Evolutionary conservation across 2,113 vertebrate genomes (phyloP).

Genomic region (Syngnathus typhle): DNA sequence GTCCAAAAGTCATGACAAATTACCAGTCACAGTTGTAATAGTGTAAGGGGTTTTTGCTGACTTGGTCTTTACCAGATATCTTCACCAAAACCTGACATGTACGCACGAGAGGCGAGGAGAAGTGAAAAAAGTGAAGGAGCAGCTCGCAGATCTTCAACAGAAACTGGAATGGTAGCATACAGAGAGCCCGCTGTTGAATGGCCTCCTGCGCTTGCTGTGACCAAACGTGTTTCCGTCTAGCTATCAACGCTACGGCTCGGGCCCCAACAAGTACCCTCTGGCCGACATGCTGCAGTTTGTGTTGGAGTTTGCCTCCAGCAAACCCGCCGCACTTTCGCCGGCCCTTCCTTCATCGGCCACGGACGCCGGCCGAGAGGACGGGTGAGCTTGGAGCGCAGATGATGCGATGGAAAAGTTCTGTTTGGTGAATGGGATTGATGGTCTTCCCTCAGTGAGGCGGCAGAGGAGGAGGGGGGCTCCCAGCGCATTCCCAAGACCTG

Average conservation of each 20-base stretch:
- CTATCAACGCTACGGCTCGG: slow-evolving; percentile 89
- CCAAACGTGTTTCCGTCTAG: slow-evolving; percentile 51
- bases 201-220: background rate
- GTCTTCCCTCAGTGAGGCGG: too few relatives aligned
- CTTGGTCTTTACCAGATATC: slow-evolving; percentile 72
- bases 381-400: slow-evolving; percentile 27
- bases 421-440: too few relatives aligned
- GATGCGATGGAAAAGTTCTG: too few relatives aligned
- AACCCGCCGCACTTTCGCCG: slow-evolving; percentile 55
- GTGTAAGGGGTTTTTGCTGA: too few relatives aligned
- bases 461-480: background rate
- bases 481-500: slow-evolving; percentile 59
- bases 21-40: too few relatives aligned
- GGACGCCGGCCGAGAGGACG: slow-evolving; percentile 46
- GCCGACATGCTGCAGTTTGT: slow-evolving; percentile 92
- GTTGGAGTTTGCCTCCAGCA: slow-evolving; percentile 84
- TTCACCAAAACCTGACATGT: slow-evolving; percentile 83
- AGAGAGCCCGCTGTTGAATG: background rate
- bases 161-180: slow-evolving; percentile 80
- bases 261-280: slow-evolving; percentile 80
- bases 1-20: too few relatives aligned
- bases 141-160: slow-evolving; percentile 79
- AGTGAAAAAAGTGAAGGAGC: slow-evolving; percentile 78
- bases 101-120: slow-evolving; percentile 81
- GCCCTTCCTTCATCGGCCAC: background rate